Conservation (phyloP, 2,113 vertebrate species). For the Oenanthe oenanthe region DNA sequence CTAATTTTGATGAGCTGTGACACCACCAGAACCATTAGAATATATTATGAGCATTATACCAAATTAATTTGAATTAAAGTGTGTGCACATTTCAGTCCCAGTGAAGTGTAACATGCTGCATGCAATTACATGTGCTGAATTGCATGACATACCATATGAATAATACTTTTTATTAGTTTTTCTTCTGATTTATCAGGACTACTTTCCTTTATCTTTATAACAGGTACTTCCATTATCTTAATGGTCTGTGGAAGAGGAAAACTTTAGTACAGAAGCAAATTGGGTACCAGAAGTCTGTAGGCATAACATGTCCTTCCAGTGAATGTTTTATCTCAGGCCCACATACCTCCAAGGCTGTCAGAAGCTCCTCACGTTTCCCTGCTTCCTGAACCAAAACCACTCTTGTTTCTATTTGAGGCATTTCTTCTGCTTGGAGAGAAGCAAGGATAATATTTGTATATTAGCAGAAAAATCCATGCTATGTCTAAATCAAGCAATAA, state of each 20-base stretch:
- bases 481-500: background rate
- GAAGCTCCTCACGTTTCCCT: slow-evolving; percentile 78
- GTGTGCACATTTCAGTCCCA: background rate
- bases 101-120: slow-evolving; percentile 75
- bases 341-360: slow-evolving; percentile 90
- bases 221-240: slow-evolving; percentile 96
- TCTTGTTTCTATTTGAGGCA: slow-evolving; percentile 90
- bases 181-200: slow-evolving; percentile 85
- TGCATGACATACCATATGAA: slow-evolving; percentile 91
- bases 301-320: background rate
- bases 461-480: background rate
- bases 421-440: slow-evolving; percentile 79
- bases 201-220: slow-evolving; percentile 96
- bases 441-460: slow-evolving; percentile 3
- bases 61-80: background rate
- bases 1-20: background rate
- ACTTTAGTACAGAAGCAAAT: slow-evolving; percentile 68
- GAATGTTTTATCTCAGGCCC: background rate
- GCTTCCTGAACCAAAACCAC: slow-evolving; percentile 89
- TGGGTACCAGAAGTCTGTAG: background rate
- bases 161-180: slow-evolving; percentile 95
- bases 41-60: background rate
- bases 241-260: slow-evolving; percentile 89
- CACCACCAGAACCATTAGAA: background rate
- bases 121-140: slow-evolving; percentile 55